Percentiles rank a stretch among this genome's conserved stretches.
Evolutionary conservation across 2,113 vertebrate species (phyloP).

Genomic region (Actenoides hombroni): DNA sequence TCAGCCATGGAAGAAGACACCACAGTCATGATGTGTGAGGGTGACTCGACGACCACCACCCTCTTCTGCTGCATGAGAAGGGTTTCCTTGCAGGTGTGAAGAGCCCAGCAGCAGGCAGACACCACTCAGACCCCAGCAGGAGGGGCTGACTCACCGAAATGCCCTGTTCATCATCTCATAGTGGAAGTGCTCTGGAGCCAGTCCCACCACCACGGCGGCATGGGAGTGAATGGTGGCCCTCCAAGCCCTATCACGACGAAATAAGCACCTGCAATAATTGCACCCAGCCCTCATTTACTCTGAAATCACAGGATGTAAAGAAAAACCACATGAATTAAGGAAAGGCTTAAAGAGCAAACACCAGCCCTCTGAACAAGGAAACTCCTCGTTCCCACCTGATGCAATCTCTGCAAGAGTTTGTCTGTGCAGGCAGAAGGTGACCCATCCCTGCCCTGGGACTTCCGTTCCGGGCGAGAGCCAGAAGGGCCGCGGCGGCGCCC

Average conservation of each 20-base stretch:
- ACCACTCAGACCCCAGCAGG: rapidly evolving
- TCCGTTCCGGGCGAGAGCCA: neutral
- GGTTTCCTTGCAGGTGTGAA: neutral
- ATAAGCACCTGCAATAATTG: no score
- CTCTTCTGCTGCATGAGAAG: neutral
- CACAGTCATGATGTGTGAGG: rapidly evolving
- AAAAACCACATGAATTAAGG: no score
- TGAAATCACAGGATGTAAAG: no score
- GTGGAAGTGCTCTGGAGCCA: slow-evolving; percentile 92
- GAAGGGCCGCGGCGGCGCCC: neutral
- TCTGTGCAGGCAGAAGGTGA: no score
- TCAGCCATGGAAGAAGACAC: neutral
- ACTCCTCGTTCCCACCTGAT: no score
- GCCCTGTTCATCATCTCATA: slow-evolving; percentile 90
- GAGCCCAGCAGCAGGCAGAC: neutral
- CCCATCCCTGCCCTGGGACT: no score
- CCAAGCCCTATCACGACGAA: no score
- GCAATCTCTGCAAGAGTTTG: no score
- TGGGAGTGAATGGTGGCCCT: no score
- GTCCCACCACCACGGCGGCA: slow-evolving; percentile 90
- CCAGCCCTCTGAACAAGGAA: no score
- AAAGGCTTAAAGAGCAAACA: no score
- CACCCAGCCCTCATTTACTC: no score
- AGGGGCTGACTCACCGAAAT: slow-evolving; percentile 79
- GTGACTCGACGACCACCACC: neutral